phyloP scores from a whole-genome alignment of 2,888 invertebrate species.

The Altica lythri region DNA sequence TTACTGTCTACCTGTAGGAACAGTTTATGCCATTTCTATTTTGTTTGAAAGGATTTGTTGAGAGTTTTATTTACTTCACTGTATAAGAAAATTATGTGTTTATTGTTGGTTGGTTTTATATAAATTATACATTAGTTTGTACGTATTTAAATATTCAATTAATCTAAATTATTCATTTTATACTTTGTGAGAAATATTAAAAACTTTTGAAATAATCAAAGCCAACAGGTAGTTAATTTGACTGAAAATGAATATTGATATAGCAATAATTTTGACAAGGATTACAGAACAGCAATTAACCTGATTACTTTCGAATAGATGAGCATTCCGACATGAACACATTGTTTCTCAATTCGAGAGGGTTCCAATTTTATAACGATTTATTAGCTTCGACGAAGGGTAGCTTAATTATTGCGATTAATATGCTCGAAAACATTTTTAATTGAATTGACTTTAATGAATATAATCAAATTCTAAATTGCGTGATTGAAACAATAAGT shows the following conservation, averaged over 20 bases:
- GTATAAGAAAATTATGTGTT: too few species aligned
- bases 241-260: not conserved
- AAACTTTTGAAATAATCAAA: too few species aligned
- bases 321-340: constrained; percentile 27
- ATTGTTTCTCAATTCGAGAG: constrained; percentile 27
- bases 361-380: constrained; percentile 31
- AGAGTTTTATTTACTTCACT: too few species aligned
- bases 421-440: constrained; percentile 45
- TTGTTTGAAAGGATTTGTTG: too few species aligned
- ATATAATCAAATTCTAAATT: constrained; percentile 48
- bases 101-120: too few species aligned
- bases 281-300: constrained; percentile 18
- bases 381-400: constrained; percentile 33
- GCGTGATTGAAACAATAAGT: constrained; percentile 49
- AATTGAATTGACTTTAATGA: constrained; percentile 49
- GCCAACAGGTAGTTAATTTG: constrained; percentile 5
- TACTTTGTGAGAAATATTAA: too few species aligned
- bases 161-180: too few species aligned
- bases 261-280: constrained; percentile 8
- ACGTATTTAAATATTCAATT: too few species aligned
- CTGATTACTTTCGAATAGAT: constrained; percentile 25
- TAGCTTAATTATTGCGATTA: constrained; percentile 37
- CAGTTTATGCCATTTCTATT: constrained; percentile 1
- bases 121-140: too few species aligned
- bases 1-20: constrained; percentile 14